Evolutionary conservation across 92 coral and sea anemone species (phyloP), one percentile per base, ranked within the genome.

Genomic region (Zoanthus sociatus): DNA sequence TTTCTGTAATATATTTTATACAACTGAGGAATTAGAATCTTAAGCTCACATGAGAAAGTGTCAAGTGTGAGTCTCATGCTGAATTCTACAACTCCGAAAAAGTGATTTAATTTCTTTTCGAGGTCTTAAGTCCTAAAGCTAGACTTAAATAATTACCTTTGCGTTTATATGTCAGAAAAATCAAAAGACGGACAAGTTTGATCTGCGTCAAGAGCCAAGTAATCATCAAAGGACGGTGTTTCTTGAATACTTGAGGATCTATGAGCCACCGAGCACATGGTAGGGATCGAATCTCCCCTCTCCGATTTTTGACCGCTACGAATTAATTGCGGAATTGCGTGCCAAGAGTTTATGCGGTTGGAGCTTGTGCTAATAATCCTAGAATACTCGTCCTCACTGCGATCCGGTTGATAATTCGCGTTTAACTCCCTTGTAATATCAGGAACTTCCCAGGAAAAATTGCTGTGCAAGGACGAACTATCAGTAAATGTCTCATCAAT

Each of bases 151-250:
- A 47, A 44, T 66, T 50, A 42, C 75, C 85, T 81, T 79, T 21
- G 77, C 45, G 58, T 78, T 93, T 84, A 95, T 72, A 97, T 95
- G 68, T 91, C 99, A 9, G 99, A 93, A 87, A 97, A 97, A 78
- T 97, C 99, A 32, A 97, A 89, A 1, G 99, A 97, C 3, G 99
- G 99, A 31, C 99, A 97, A 1, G 99, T 97, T 77, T 97, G 99
- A 71, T 97, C 99, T 8, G 98, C 98, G 53, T 97, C 99, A 44
- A 95, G 90, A 6, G 98, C 97, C 48, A 97, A 82, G 53, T 97
- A 97, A 37, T 97, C 99, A 16, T 97, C 99, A 79, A 97, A 94
- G 4, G 99, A 92, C 3, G 98, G 98, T n/a, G 98, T 93, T 78
- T 95, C 98, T 32, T 94, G 95, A 18, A 95, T 21, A 37, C 86